These are phyloP conservation scores for Gymnothorax reevesii DNA, from an alignment of 2,797 vertebrate genomes.

Conservation along the genomic window DNA sequence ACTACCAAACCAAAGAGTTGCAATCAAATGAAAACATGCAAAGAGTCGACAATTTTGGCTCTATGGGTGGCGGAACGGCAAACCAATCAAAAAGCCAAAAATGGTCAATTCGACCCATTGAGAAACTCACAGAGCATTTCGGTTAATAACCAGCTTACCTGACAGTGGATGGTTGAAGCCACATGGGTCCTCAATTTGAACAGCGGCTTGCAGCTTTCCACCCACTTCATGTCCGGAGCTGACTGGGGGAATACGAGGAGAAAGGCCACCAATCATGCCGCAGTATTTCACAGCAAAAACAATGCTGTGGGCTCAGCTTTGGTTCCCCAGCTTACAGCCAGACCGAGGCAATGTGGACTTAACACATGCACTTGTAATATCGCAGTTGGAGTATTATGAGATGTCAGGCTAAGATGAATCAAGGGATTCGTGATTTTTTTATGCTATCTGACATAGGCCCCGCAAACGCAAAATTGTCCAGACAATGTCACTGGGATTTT, in stretches of 20 bases:
- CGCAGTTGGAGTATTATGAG: neutral
- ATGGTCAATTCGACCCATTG: too few species aligned
- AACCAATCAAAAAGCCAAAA: too few species aligned
- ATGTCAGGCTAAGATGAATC: neutral
- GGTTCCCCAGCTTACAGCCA: neutral
- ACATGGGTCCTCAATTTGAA: constrained; percentile 87
- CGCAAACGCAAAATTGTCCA: too few species aligned
- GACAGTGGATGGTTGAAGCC: constrained; percentile 91
- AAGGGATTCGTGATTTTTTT: neutral
- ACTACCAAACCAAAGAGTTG: too few species aligned
- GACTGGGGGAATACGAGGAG: constrained; percentile 66
- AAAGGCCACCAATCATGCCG: neutral
- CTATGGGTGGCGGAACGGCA: too few species aligned
- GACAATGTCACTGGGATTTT: too few species aligned
- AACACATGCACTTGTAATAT: neutral
- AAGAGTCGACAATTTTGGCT: too few species aligned
- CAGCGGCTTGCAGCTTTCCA: constrained; percentile 89
- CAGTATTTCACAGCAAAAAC: neutral
- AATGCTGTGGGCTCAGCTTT: constrained; percentile 8
- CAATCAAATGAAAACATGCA: too few species aligned
- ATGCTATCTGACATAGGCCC: neutral
- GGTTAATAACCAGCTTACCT: constrained; percentile 66
- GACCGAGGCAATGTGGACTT: neutral
- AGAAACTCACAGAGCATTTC: too few species aligned
- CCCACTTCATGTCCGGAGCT: constrained; percentile 86